phyloP scores from a whole-genome alignment of 1,140 invertebrate genomes.

The Sesamia nonagrioides region DNA sequence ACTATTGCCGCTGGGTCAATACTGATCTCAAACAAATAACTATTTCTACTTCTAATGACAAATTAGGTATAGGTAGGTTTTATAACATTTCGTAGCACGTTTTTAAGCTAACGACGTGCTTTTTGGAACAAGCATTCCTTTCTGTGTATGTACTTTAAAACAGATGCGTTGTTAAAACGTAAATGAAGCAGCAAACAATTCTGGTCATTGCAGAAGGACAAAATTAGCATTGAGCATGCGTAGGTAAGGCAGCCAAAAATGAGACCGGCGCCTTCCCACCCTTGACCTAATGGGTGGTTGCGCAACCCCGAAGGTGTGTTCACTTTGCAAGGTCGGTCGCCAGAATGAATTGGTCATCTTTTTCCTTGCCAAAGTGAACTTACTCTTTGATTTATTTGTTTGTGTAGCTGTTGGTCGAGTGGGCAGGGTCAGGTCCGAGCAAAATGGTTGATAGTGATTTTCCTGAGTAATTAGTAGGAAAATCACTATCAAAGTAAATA shows the following conservation, averaged over 20 bases:
- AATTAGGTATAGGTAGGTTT: too few species aligned
- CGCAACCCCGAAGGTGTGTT: conserved; percentile 72
- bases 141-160: neutral
- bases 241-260: conserved; percentile 77
- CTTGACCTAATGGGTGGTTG: conserved; percentile 73
- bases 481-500: too few species aligned
- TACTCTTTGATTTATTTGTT: conserved; percentile 44
- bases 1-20: too few species aligned
- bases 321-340: conserved; percentile 74
- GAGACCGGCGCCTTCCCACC: conserved; percentile 74
- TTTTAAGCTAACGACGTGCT: neutral
- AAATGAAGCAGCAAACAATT: neutral
- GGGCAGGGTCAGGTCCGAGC: conserved; percentile 27
- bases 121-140: neutral
- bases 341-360: conserved; percentile 65
- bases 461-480: conserved; percentile 11
- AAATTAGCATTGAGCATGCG: conserved; percentile 70
- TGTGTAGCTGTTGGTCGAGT: conserved; percentile 13
- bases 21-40: too few species aligned
- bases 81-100: neutral
- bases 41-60: too few species aligned
- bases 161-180: neutral
- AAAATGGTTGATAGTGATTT: conserved; percentile 19
- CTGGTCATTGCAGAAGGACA: conserved; percentile 57
- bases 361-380: conserved; percentile 75